phyloP scores from a whole-genome alignment of 2,113 vertebrate genomes.

The Heterotilapia buettikoferi region DNA sequence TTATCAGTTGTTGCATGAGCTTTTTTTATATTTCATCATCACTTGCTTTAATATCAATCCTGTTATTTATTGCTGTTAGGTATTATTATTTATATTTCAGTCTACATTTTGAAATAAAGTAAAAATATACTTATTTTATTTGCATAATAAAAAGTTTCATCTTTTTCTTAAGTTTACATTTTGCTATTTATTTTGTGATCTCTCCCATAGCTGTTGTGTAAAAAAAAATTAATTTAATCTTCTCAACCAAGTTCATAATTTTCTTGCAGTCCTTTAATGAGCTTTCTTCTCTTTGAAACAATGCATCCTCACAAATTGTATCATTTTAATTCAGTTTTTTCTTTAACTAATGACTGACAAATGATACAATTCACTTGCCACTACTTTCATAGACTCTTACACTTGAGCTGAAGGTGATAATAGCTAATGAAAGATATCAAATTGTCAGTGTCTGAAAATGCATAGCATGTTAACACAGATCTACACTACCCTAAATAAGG shows the following conservation, averaged over 20 bases:
- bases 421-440: not conserved
- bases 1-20: not conserved
- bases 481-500: not conserved
- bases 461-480: not conserved
- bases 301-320: not conserved
- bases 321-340: rapidly evolving
- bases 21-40: not conserved
- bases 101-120: not conserved
- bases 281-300: not conserved
- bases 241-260: not conserved
- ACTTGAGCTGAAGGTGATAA: not conserved
- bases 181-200: not conserved
- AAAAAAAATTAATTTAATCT: rapidly evolving
- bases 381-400: not conserved
- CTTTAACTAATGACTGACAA: not conserved
- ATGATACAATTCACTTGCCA: not conserved
- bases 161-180: not conserved
- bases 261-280: not conserved
- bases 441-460: not conserved
- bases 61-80: not conserved
- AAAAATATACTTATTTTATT: not conserved
- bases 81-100: not conserved
- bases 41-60: not conserved
- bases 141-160: not conserved
- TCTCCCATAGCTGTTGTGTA: not conserved